Base-by-base conservation (phyloP, 37 sponge, comb jelly and placozoan genomes). In the Eunapius fragilis region DNA sequence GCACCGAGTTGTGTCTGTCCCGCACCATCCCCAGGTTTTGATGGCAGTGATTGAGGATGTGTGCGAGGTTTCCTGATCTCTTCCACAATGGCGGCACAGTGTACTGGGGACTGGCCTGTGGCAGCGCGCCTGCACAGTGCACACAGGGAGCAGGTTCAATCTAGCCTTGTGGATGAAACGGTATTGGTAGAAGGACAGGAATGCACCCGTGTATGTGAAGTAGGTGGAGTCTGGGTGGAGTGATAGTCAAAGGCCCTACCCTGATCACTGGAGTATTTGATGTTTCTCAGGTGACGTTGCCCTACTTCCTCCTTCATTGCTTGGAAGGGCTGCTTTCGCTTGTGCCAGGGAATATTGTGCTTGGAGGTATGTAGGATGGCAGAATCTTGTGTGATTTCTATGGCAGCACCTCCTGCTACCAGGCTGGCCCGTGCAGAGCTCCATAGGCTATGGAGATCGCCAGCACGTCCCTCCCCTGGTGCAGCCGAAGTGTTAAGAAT, bases 101-200 rank as follows among this genome's bases (percentile, higher is more conserved):
- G 26, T 72, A 25, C 25, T 36, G 22, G 38, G 37, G 23, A 28
- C 25, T 58, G 58, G 58, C 33, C 33, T 75, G 31, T 67, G 58
- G 35, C 71, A 25, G 25, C 80, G 33, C 45, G 77, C 70, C 22
- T 37, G 72, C 37, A 89, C 89, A 2, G 68, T 71, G 26, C 83
- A 10, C 34, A 69, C 58, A 11, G 89, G 89, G 24, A 89, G 68
- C 22, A 84, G 84, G 73, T 89, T 79, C 34, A 83, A 37, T 25
- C 86, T 71, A 22, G 82, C 86, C 58, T 74, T 90, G 26, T 67
- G 32, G 35, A 71, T 70, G 25, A 85, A 90, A 22, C 87, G 68
- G 80, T 86, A 82, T 31, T 75, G 70, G 30, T 38, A 27, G 35
- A 86, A 91, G 2, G 80, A 79, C 0, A 68, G 22, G 70, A 76